Evolutionary conservation across 2,113 vertebrate genomes (phyloP), one percentile per base, ranked within the genome.

Genomic region (Gobio gobio): DNA sequence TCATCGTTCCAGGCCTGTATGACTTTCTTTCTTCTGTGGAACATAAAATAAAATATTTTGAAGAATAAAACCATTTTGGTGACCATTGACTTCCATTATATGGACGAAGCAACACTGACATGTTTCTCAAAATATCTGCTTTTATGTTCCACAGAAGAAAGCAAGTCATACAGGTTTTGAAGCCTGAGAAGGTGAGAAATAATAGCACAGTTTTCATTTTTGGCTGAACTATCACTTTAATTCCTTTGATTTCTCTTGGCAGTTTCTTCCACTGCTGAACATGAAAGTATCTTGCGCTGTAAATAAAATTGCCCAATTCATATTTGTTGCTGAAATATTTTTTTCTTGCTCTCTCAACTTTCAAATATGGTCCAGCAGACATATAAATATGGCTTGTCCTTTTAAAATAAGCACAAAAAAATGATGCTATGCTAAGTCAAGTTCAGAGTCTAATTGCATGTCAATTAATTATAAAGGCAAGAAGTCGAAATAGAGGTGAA

Each of bases 211-310:
- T 43, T 70, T 72, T 43, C 36, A 43, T 72, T 43, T 20, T 10
- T 20, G 18, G 66, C 43, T 40, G 9, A 70, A 43, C 36, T 12
- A 22, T 43, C 14, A 20, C 14, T 51, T 74, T 74, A 24, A 33
- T 78, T 20, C 1, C 24, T 80, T 86, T 56, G 40, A 33, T 47
- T 63, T 74, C 56, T 59, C n/a, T 83, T 59, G 33, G 54, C 76
- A 59, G 76, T 13, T 45, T 74, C 12, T 18, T 26, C 10, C 72
- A 26, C 73, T 51, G 45, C 45, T 18, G 73, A 24, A 49, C 73
- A 75, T 18, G 47, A 75, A 51, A 75, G 45, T 29, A 51, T 75
- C n/a, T 29, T 75, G 6, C 0, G 4, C 66, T 16, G 63, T 66
- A 36, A 68, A 36, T 20, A 16, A 36, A 20, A 68, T 70, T 22